Conservation (phyloP, 1,140 invertebrate species). For the Sinella curviseta region DNA sequence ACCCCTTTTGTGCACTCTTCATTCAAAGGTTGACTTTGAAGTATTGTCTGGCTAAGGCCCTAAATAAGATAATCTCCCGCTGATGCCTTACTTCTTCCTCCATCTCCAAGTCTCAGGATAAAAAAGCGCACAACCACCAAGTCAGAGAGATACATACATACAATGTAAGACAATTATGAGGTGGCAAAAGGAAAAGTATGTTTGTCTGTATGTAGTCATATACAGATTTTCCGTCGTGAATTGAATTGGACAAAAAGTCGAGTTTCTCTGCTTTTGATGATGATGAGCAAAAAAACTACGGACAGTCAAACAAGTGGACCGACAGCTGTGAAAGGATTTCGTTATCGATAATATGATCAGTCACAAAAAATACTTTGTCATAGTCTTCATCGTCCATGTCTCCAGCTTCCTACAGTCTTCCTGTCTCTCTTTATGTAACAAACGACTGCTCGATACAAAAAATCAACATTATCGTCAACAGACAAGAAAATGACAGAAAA, state of each 20-base stretch:
- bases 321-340: conserved; percentile 6
- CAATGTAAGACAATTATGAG: too few relatives aligned
- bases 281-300: background rate
- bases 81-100: background rate
- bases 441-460: too few relatives aligned
- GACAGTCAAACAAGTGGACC: background rate
- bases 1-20: too few relatives aligned
- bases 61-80: conserved; percentile 17
- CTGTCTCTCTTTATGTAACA: too few relatives aligned
- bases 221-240: too few relatives aligned
- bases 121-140: background rate
- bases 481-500: too few relatives aligned
- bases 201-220: too few relatives aligned
- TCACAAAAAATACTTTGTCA: too few relatives aligned
- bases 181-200: too few relatives aligned
- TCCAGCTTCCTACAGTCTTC: background rate
- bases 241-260: too few relatives aligned
- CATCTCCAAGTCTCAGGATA: background rate
- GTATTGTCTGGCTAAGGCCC: background rate
- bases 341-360: conserved; percentile 6
- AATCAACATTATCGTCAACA: too few relatives aligned
- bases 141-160: background rate
- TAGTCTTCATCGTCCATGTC: background rate
- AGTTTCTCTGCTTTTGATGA: too few relatives aligned
- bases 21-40: background rate